These are phyloP conservation scores for Fregata magnificens DNA, from an alignment of 2,113 vertebrate genomes.

Conservation along the genomic window DNA sequence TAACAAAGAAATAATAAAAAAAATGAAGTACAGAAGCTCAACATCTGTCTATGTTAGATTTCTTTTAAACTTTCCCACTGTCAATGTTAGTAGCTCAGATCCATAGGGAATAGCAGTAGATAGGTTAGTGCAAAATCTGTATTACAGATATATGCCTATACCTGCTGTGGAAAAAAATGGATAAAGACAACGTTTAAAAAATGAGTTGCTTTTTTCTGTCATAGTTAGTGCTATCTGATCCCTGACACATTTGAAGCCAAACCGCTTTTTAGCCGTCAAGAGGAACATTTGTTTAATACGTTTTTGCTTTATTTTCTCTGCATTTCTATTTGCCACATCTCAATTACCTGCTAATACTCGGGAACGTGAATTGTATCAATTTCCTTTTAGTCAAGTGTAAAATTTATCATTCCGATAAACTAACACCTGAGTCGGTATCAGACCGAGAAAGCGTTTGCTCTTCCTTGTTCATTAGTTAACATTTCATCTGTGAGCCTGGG, in stretches of 20 bases:
- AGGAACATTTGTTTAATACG: not conserved
- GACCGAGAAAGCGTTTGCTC: not conserved
- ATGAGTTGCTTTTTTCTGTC: not conserved
- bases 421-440: not conserved
- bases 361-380: not conserved
- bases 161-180: not conserved
- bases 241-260: not conserved
- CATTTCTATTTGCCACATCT: not conserved
- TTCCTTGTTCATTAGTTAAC: conserved; percentile 57
- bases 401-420: not conserved
- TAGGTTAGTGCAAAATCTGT: not conserved
- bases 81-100: not conserved
- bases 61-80: not conserved
- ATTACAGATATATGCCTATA: not conserved
- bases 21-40: not conserved
- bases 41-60: not conserved
- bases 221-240: not conserved
- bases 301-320: not conserved
- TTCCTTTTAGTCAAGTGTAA: not conserved
- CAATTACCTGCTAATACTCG: not conserved
- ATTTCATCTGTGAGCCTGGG: conserved; percentile 9
- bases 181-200: not conserved
- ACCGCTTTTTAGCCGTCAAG: not conserved
- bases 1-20: conserved; percentile 14
- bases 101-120: not conserved